Conservation (phyloP, 2,797 vertebrate genomes). For the Morelia viridis region DNA sequence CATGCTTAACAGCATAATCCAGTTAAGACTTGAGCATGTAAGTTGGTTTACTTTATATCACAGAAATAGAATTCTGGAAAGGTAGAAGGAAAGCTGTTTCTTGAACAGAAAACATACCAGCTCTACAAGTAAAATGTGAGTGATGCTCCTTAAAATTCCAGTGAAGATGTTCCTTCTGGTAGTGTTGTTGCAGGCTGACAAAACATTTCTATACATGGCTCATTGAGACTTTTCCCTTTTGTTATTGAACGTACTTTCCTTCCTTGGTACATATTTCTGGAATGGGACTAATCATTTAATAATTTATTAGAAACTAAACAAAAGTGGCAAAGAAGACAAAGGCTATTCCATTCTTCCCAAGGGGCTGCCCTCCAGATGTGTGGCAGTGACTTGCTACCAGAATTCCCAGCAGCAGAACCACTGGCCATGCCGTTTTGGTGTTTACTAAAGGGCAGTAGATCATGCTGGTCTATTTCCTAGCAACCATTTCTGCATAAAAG, state of each 20-base stretch:
- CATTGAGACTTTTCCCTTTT: not conserved
- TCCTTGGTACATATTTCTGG: not conserved
- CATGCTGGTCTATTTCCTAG: not conserved
- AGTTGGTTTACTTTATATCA: slow-evolving; percentile 18
- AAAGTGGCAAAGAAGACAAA: not conserved
- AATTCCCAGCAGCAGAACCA: not conserved
- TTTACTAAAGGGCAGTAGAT: too few species aligned
- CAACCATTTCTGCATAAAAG: not conserved
- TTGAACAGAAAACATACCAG: not conserved
- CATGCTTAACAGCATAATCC: slow-evolving; percentile 41
- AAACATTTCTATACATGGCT: not conserved
- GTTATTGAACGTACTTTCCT: not conserved
- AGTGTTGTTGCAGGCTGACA: not conserved
- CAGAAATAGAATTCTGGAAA: not conserved
- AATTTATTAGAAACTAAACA: not conserved
- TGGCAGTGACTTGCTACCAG: not conserved
- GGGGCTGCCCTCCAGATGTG: not conserved
- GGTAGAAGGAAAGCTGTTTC: not conserved
- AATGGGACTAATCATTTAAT: not conserved
- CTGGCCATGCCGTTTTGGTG: too few species aligned
- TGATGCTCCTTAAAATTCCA: not conserved
- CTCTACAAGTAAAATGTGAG: not conserved
- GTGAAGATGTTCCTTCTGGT: not conserved
- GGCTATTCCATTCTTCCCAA: not conserved
- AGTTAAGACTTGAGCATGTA: slow-evolving; percentile 15